A percentile compares a stretch with the other conserved stretches of the same genome.
These are phyloP conservation scores for Halcyon malimbica DNA, from an alignment of 2,113 vertebrate genomes.

Conservation along the genomic window DNA sequence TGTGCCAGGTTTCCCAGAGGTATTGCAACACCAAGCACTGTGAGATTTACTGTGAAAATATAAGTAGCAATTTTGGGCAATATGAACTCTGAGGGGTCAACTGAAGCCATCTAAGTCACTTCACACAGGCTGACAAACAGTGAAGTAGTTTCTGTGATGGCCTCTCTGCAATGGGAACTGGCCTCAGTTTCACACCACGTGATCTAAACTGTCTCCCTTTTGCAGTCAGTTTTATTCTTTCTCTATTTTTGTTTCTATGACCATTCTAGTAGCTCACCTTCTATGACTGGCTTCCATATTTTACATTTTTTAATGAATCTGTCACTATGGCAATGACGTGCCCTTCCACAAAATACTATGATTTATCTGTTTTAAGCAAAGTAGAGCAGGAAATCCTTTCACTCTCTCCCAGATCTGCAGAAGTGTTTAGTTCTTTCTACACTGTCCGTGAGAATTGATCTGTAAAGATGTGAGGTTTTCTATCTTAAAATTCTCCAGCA, in stretches of 20 bases:
- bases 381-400: not conserved
- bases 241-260: not conserved
- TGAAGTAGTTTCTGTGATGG: not conserved
- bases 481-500: not conserved
- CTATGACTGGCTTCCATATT: not conserved
- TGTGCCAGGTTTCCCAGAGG: not conserved
- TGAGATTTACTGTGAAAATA: not conserved
- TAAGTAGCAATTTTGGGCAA: not conserved
- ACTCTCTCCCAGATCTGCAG: not conserved
- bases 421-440: not conserved
- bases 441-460: not conserved
- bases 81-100: not conserved
- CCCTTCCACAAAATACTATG: not conserved
- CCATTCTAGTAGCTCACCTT: not conserved
- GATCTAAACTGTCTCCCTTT: not conserved
- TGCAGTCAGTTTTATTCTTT: not conserved
- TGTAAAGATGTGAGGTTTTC: not conserved
- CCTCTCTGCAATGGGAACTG: not conserved
- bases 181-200: not conserved
- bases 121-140: not conserved
- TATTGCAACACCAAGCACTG: fast-evolving
- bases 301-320: not conserved
- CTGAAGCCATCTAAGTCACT: not conserved
- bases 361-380: not conserved
- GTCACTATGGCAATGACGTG: not conserved